Evolutionary conservation across 2,888 invertebrate species (phyloP).

Genomic region (Lapara coniferarum): DNA sequence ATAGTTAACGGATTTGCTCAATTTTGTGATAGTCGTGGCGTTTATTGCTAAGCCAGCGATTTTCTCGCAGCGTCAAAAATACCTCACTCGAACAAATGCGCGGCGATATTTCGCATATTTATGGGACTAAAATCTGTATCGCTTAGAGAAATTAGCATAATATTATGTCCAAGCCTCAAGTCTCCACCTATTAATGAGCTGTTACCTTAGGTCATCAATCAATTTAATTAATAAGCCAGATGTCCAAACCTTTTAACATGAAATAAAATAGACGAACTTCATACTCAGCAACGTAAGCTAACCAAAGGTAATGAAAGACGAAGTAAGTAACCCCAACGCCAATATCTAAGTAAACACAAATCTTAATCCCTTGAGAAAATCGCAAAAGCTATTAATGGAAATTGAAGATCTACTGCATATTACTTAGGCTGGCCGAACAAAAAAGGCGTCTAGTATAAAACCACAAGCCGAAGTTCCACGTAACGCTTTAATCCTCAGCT

Average conservation of each 20-base stretch:
- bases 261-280: too few relatives aligned
- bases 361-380: neutral
- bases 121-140: too few relatives aligned
- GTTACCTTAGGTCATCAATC: too few relatives aligned
- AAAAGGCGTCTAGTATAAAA: constrained; percentile 67
- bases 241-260: neutral
- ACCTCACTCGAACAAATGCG: too few relatives aligned
- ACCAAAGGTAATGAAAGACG: neutral
- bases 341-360: neutral
- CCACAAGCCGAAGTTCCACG: constrained; percentile 74
- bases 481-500: constrained; percentile 77
- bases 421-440: constrained; percentile 48
- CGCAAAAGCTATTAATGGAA: constrained; percentile 30
- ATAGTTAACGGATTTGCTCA: too few relatives aligned
- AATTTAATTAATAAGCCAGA: neutral
- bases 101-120: too few relatives aligned
- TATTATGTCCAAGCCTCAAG: too few relatives aligned
- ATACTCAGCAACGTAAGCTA: neutral
- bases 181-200: too few relatives aligned
- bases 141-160: too few relatives aligned
- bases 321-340: neutral
- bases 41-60: too few relatives aligned
- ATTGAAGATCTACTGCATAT: constrained; percentile 53
- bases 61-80: too few relatives aligned
- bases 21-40: too few relatives aligned